A percentile compares a stretch with the other conserved stretches of the same genome.
phyloP scores from a whole-genome alignment of 2,113 vertebrate species.

The Azemiops feae region DNA sequence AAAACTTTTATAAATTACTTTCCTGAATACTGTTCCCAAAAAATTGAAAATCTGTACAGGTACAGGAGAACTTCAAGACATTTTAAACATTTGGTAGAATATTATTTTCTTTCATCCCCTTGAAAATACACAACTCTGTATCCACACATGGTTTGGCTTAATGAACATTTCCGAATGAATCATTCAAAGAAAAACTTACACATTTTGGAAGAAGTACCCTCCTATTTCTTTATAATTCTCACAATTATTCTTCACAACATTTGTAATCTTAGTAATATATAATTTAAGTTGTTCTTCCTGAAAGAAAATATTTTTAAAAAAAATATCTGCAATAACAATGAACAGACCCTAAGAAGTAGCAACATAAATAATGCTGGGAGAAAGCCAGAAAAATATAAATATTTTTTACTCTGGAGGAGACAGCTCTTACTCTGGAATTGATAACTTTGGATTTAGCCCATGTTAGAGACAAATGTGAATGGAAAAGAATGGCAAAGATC shows the following conservation, averaged over 20 bases:
- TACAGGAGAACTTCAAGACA: background rate
- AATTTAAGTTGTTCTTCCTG: slow-evolving; percentile 46
- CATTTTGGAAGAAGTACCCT: slow-evolving; percentile 18
- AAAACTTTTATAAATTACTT: background rate
- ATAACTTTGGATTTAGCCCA: background rate
- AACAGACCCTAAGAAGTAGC: background rate
- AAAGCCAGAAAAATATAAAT: background rate
- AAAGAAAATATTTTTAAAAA: background rate
- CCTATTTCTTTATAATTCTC: slow-evolving; percentile 12
- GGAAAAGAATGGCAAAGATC: background rate
- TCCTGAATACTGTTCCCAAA: background rate
- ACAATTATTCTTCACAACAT: slow-evolving; percentile 38
- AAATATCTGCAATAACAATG: background rate
- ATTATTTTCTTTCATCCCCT: background rate
- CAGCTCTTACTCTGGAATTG: background rate
- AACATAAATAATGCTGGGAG: background rate
- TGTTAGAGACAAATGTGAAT: background rate
- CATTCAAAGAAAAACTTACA: slow-evolving; percentile 37
- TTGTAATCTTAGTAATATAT: slow-evolving; percentile 24
- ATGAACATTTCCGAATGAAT: background rate
- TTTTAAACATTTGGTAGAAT: background rate
- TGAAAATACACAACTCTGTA: background rate
- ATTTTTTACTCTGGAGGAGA: background rate
- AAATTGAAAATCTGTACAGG: background rate
- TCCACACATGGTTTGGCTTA: background rate